Conservation (phyloP, 1,140 invertebrate genomes). For the Cyphomyrmex costatus region DNA sequence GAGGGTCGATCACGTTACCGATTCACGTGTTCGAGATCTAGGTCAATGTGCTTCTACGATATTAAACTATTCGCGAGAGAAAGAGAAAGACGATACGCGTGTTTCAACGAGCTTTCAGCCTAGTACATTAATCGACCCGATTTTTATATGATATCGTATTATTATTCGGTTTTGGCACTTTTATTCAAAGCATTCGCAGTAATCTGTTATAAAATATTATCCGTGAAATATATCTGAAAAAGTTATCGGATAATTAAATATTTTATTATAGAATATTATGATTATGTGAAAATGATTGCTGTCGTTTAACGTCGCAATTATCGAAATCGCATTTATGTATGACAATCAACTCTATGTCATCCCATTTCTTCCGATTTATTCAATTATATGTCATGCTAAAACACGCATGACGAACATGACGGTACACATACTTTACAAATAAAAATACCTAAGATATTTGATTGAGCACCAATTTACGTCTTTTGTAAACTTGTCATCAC, state of each 20-base stretch:
- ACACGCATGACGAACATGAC: background rate
- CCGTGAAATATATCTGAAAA: background rate
- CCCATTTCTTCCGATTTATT: slow-evolving; percentile 21
- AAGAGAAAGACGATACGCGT: slow-evolving; percentile 38
- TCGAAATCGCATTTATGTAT: background rate
- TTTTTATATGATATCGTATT: background rate
- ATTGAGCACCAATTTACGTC: background rate
- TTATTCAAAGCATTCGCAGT: background rate
- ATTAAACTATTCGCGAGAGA: slow-evolving; percentile 55
- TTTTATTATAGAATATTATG: background rate
- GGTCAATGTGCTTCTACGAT: slow-evolving; percentile 74
- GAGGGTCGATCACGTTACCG: slow-evolving; percentile 72
- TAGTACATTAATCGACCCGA: background rate
- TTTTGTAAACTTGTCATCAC: background rate
- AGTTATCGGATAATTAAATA: background rate
- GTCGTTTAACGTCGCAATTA: background rate
- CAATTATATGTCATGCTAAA: slow-evolving; percentile 25
- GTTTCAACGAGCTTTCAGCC: slow-evolving; percentile 12
- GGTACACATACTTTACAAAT: background rate
- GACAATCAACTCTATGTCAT: background rate
- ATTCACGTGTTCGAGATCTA: slow-evolving; percentile 75
- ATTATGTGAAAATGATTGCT: background rate
- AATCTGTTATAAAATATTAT: background rate
- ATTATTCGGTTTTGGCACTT: slow-evolving; percentile 10
- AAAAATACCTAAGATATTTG: slow-evolving; percentile 13